Conservation (phyloP, 2,888 invertebrate genomes). For the Eumacrocentrus americanus region DNA sequence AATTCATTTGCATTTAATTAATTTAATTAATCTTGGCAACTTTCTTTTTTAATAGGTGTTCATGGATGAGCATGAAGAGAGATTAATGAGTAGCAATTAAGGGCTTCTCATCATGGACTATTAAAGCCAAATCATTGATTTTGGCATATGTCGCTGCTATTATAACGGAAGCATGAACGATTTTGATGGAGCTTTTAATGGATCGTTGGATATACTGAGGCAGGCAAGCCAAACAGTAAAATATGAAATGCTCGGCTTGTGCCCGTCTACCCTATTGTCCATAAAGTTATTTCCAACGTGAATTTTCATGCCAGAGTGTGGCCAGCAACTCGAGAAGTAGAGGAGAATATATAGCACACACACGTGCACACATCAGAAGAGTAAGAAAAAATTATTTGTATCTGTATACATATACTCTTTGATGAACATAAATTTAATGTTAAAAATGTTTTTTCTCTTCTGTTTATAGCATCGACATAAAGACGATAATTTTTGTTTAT, state of each 20-base stretch:
- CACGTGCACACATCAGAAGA: background rate
- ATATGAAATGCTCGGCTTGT: background rate
- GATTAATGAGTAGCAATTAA: background rate
- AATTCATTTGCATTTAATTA: no score
- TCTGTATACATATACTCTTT: background rate
- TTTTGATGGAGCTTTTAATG: conserved; percentile 30
- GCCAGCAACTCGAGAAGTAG: background rate
- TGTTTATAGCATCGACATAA: background rate
- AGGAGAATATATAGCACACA: background rate
- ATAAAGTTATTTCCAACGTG: conserved; percentile 30
- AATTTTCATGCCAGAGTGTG: conserved; percentile 7
- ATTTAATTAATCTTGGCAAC: no score
- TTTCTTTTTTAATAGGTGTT: no score
- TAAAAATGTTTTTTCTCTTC: background rate
- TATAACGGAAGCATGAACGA: conserved; percentile 20
- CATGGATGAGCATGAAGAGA: background rate
- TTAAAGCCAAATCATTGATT: conserved; percentile 25
- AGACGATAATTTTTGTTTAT: background rate
- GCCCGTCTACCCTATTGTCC: conserved; percentile 28
- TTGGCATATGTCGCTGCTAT: conserved; percentile 21
- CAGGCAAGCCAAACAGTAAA: background rate
- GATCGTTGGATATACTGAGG: conserved; percentile 11
- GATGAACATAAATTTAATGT: background rate
- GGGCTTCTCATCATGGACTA: background rate
- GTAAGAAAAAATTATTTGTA: background rate